Conservation (phyloP, 2,113 vertebrate species). For the Istiophorus platypterus region DNA sequence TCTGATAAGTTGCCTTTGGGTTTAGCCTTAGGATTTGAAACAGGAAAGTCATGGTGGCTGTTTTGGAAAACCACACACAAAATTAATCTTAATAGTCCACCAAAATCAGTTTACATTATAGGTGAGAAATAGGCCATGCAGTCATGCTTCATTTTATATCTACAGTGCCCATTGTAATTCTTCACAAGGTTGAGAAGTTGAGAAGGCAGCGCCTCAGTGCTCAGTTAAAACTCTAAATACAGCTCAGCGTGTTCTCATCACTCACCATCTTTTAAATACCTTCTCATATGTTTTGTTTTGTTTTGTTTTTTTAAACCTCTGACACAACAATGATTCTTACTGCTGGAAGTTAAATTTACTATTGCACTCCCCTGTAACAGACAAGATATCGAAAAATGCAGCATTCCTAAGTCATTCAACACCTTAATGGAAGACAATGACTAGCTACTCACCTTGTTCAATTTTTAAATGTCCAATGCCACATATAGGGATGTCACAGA, state of each 20-base stretch:
- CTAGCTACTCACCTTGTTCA: neutral
- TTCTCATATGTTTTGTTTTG: no score
- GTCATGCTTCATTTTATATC: slow-evolving; percentile 13
- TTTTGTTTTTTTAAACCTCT: neutral
- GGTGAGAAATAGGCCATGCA: neutral
- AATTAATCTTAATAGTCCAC: neutral
- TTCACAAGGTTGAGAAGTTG: slow-evolving; percentile 2
- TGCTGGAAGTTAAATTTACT: neutral
- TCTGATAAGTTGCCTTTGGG: neutral
- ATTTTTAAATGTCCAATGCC: neutral
- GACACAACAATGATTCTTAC: neutral
- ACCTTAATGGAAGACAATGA: neutral
- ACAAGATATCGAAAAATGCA: neutral
- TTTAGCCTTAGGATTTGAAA: neutral
- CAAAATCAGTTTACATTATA: neutral
- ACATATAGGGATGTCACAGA: no score
- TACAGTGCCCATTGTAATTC: neutral
- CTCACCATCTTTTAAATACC: no score
- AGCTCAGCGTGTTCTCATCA: slow-evolving; percentile 8
- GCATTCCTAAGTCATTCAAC: no score
- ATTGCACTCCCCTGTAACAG: neutral
- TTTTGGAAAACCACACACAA: neutral
- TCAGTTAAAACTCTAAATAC: neutral
- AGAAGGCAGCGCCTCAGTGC: neutral
- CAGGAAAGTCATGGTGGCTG: neutral